phyloP scores from a whole-genome alignment of 1,140 invertebrate species.

The Solen grandis region DNA sequence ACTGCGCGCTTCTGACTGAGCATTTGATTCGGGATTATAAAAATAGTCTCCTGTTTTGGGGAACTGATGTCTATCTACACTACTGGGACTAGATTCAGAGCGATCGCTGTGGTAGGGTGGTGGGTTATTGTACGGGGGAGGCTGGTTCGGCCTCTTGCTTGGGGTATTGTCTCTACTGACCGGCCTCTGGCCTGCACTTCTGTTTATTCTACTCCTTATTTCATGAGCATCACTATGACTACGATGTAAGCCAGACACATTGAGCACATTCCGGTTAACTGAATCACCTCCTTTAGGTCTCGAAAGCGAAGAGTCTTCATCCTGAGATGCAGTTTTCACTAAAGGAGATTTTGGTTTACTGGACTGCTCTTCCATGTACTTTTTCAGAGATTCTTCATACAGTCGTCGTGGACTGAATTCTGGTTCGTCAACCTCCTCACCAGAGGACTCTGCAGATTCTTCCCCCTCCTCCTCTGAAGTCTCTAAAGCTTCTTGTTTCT shows the following conservation, averaged over 20 bases:
- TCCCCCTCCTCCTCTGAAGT: background rate
- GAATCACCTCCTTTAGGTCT: conserved; percentile 35
- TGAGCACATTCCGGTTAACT: background rate
- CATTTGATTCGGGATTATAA: background rate
- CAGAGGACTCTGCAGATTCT: background rate
- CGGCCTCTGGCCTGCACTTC: background rate
- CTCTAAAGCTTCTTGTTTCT: background rate
- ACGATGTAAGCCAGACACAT: background rate
- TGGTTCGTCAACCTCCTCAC: conserved; percentile 24
- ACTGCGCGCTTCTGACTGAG: too few relatives aligned
- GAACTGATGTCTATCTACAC: conserved; percentile 43
- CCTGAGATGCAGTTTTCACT: conserved; percentile 21
- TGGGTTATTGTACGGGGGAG: conserved; percentile 51
- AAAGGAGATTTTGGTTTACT: conserved; percentile 45
- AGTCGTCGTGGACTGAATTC: conserved; percentile 35
- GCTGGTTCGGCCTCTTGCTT: conserved; percentile 29
- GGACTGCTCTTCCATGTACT: conserved; percentile 38
- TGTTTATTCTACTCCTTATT: background rate
- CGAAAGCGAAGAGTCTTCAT: conserved; percentile 41
- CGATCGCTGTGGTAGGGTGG: conserved; percentile 38
- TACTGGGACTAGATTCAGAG: conserved; percentile 44
- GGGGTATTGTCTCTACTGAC: conserved; percentile 29
- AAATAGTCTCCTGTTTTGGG: conserved; percentile 5
- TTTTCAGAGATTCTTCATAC: conserved; percentile 50
- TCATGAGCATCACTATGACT: conserved; percentile 30